Base-by-base conservation (phyloP, 2,888 invertebrate genomes). In the Notodonta ziczac region DNA sequence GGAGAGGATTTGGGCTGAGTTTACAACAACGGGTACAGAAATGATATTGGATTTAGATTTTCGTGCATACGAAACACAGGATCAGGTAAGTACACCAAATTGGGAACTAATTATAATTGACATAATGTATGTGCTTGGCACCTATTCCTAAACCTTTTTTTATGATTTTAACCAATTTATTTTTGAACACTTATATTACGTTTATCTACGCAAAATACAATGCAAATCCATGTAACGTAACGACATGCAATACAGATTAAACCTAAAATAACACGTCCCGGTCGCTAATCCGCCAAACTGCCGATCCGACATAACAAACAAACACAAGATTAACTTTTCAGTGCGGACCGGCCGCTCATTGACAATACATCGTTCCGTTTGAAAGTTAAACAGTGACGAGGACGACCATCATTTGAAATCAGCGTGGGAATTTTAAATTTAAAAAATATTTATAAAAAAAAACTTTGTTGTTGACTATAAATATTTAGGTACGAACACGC, bases 371-470 rank as follows among this genome's bases (percentile, higher is more conserved):
- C 32, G 35, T 53, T 35, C 53, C 53, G 35, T 53, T 53, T 35
- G 53, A 53, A 53, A 53, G 53, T 53, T 35, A 53, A 53, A 53
- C 53, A 53, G 32, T 35, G 32, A 53, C 10, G n/a, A 53, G 35
- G n/a, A n/a, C 7, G n/a, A 12, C 53, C 53, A 53, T 32, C 35
- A 24, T 35, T n/a, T 4, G 32, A 53, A 35, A 7, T 53, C n/a
- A 4, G 16, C 4, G 24, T 4, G 9, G 9, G 24, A 51, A 51
- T 51, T 51, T 51, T 16, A 51, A 7, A 51, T 16, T 24, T 9
- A 0, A 4, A 16, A 24, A 51, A 16, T 40, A 9, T 40, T 40
- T 40, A 3, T 2, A 10, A 24, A 2, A 24, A 1, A 2, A 24
- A 2, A 24, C 1, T 24, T 24, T 24, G 24, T 24, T 24, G 1